Evolutionary conservation across 2,113 vertebrate genomes (phyloP), one percentile per base, ranked within the genome.

Genomic region (Lasiurus borealis): DNA sequence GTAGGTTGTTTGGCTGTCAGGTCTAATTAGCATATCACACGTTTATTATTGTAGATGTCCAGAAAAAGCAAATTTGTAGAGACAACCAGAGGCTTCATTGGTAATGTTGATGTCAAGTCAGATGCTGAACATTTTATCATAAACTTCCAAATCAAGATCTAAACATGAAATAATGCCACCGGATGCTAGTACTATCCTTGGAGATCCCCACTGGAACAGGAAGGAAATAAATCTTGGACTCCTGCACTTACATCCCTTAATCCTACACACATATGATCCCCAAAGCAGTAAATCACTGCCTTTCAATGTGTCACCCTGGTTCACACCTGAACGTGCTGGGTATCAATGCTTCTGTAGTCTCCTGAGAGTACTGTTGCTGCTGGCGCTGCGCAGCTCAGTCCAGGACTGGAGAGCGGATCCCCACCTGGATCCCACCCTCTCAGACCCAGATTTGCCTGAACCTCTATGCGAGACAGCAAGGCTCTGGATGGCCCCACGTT

Each of bases 191-290:
- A 97, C 96, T 97, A 93, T 97, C 96, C 78, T 90, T 73, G 72
- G 93, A 73, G 44, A 5, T 89, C 85, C 95, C 93, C 91, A 75
- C 85, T 27, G 46, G 36, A 96, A 77, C 93, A 97, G 96, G 95
- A 98, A 98, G 96, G 94, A 97, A 92, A 76, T 88, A 81, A 97
- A 97, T 77, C 83, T 96, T 82, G 91, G 85, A 95, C 95, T 96
- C 44, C 27, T 95, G 77, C 91, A 77, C 1, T 27, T 64, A 90
- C 76, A 96, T 88, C 90, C 91, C 96, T 98, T 97, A 94, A 94
- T 97, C 93, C 90, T 82, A 36, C 85, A 93, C 80, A 87, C 29
- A 40, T 31, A 75, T 6, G 29, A 57, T 36, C 78, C 94, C 84
- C 92, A 81, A 75, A 94, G 78, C 36, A 57, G 62, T 93, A 97